Conservation (phyloP, 2,888 invertebrate genomes). For the Oligia latruncula region DNA sequence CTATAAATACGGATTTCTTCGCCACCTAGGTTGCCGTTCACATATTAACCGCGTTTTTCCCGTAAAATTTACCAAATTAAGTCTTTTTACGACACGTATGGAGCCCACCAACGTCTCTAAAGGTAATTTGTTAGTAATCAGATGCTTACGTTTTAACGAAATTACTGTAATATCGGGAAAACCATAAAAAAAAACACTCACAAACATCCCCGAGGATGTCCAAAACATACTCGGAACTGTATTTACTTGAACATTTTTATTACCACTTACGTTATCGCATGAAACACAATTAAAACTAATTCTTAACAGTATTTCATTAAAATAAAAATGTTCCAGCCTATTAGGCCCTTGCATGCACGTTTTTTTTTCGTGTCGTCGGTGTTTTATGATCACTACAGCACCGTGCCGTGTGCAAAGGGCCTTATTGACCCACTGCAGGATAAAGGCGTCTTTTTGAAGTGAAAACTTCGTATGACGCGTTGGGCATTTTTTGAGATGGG, state of each 20-base stretch:
- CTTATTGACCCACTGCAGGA: background rate
- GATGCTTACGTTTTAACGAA: constrained; percentile 4
- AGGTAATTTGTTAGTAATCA: constrained; percentile 10
- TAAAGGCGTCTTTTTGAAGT: no score
- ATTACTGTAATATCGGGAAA: constrained; percentile 1
- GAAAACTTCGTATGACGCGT: no score
- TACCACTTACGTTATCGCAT: background rate
- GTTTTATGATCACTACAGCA: background rate
- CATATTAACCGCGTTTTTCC: background rate
- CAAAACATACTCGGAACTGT: background rate
- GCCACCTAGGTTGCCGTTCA: background rate
- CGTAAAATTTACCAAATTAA: constrained; percentile 5
- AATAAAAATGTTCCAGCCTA: background rate
- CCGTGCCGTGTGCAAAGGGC: background rate
- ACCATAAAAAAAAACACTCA: constrained; percentile 40
- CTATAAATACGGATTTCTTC: background rate
- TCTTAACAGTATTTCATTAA: background rate
- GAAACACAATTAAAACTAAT: background rate
- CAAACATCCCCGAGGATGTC: background rate
- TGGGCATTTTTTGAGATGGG: no score
- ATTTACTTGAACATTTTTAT: constrained; percentile 6
- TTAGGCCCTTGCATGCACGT: background rate
- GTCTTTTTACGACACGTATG: constrained; percentile 1
- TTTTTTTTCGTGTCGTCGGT: background rate
- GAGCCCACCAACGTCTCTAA: background rate